Evolutionary conservation across 2,113 vertebrate genomes (phyloP).

Genomic region (Herpetotheres cachinnans): DNA sequence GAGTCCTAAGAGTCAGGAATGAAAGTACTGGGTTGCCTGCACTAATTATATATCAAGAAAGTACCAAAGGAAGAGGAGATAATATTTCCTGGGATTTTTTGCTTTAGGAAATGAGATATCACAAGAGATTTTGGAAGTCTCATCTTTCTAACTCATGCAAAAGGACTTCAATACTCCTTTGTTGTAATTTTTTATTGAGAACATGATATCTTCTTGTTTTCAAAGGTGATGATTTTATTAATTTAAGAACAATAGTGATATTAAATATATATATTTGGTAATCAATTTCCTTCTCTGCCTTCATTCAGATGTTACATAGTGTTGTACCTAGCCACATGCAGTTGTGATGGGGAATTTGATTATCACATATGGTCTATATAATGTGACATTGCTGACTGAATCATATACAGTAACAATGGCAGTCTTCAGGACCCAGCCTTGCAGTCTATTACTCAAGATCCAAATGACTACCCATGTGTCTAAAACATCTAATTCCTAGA

Average conservation of each 20-base stretch:
- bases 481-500: neutral
- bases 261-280: neutral
- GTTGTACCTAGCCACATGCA: neutral
- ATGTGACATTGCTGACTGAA: neutral
- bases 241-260: neutral
- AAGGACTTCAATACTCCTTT: neutral
- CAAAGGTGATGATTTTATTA: neutral
- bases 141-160: neutral
- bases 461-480: neutral
- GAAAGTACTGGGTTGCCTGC: neutral
- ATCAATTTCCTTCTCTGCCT: neutral
- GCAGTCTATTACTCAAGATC: neutral
- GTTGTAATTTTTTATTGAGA: neutral
- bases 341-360: neutral
- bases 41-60: neutral
- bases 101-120: neutral
- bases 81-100: neutral
- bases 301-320: neutral
- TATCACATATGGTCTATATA: neutral
- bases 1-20: neutral
- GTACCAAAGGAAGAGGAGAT: neutral
- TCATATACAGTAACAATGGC: neutral
- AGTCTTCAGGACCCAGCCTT: neutral
- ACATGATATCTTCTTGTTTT: neutral
- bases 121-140: neutral